Percentiles rank a stretch among this genome's conserved stretches.
phyloP scores from a whole-genome alignment of 2,888 invertebrate genomes.

The Eurytoma californica region DNA sequence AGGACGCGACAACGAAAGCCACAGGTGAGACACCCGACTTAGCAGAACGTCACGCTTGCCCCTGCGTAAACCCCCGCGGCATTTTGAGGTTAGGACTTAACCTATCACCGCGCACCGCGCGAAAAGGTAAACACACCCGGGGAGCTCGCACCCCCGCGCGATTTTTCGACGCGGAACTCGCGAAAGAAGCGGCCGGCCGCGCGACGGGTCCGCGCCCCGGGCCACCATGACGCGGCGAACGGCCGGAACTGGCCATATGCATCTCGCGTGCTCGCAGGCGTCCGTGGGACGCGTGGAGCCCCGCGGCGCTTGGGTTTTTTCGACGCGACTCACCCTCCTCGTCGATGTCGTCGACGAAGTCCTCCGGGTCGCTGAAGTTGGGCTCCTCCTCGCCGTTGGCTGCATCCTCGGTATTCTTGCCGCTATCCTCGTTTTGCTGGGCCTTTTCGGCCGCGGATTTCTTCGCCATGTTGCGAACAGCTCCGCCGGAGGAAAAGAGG shows the following conservation, averaged over 20 bases:
- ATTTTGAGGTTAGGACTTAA: slow-evolving; percentile 33
- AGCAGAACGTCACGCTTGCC: too few species aligned
- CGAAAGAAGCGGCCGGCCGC: not conserved
- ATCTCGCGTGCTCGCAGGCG: too few species aligned
- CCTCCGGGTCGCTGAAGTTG: slow-evolving; percentile 96
- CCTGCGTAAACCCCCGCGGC: not conserved
- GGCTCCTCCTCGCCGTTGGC: slow-evolving; percentile 80
- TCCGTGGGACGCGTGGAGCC: too few species aligned
- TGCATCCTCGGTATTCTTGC: slow-evolving; percentile 63
- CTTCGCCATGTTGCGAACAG: slow-evolving; percentile 73
- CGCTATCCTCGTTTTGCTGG: slow-evolving; percentile 73
- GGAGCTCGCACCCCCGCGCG: too few species aligned
- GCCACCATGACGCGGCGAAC: not conserved
- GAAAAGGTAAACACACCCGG: slow-evolving; percentile 16
- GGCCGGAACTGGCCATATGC: too few species aligned
- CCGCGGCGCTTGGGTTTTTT: too few species aligned
- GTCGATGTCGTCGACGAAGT: slow-evolving; percentile 91
- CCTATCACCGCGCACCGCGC: not conserved
- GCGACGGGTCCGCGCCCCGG: not conserved
- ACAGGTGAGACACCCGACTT: too few species aligned
- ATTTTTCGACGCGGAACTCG: not conserved
- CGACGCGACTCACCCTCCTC: slow-evolving; percentile 88
- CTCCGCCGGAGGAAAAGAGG: slow-evolving; percentile 21
- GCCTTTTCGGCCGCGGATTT: slow-evolving; percentile 75
- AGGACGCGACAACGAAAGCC: too few species aligned